Evolutionary conservation across 2,888 invertebrate species (phyloP).

Genomic region (Luperina testacea): DNA sequence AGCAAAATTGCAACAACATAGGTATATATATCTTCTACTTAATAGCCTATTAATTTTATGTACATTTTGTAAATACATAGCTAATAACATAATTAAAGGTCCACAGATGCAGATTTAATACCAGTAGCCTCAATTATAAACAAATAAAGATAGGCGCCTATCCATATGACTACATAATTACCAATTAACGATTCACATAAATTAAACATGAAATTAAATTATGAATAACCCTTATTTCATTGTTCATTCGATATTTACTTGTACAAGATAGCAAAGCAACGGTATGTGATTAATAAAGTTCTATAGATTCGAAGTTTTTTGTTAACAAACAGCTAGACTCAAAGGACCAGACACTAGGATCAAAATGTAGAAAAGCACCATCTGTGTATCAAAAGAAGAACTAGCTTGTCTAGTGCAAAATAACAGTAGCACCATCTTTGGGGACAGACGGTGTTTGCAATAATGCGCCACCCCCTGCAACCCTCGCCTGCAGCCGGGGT

Average conservation of each 20-base stretch:
- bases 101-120: conserved; percentile 18
- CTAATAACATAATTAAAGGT: conserved; percentile 1
- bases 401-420: conserved; percentile 82
- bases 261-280: neutral
- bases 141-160: conserved; percentile 26
- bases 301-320: neutral
- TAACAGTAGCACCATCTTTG: conserved; percentile 88
- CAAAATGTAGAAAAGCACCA: conserved; percentile 74
- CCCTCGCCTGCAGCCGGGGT: conserved; percentile 79
- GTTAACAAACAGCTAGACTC: neutral
- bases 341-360: neutral
- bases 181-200: conserved; percentile 30
- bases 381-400: conserved; percentile 84
- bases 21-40: neutral
- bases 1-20: too few relatives aligned
- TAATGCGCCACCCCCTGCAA: conserved; percentile 82
- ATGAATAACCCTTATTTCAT: conserved; percentile 37
- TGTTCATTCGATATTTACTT: conserved; percentile 33
- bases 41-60: neutral
- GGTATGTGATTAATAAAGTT: neutral
- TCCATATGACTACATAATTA: conserved; percentile 31
- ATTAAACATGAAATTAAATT: conserved; percentile 31
- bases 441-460: conserved; percentile 81
- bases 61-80: conserved; percentile 2
- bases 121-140: conserved; percentile 30